Evolutionary conservation across 2,797 vertebrate genomes (phyloP), one percentile per base, ranked within the genome.

Genomic region (Gobionotothen gibberifrons): DNA sequence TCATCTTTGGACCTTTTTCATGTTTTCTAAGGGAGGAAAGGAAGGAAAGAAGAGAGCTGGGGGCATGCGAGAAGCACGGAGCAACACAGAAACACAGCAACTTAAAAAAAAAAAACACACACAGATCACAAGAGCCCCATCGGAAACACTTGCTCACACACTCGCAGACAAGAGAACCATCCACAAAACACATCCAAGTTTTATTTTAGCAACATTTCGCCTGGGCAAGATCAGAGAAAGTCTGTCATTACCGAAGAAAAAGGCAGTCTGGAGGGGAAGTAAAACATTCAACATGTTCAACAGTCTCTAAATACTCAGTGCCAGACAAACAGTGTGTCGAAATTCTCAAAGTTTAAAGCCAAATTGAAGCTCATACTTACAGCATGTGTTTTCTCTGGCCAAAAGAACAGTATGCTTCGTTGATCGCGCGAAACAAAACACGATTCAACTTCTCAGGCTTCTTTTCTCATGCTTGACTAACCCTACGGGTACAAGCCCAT

Each of bases 341-440:
- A 52, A 74, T 60, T 62, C 36, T 58, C 0, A 0, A 54, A 70
- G 48, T 9, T 12, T 59, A 43, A 79, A 88, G 52, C 21, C 51
- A 74, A 58, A 60, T 63, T 60, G 48, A 48, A 84, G 81, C 32
- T 74, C 40, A 57, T 88, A 89, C 85, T 89, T 82, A 92, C 83
- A 73, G 67, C 80, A 80, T 81, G 57, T 63, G 75, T 42, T 83
- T 81, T 71, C 56, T 58, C 59, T 59, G 61, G 53, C 52, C 62
- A 49, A 64, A 69, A 68, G 67, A 47, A 49, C 55, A 78, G 64
- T 65, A 12, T 66, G 68, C 83, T 70, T 73, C 32, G 7, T 49
- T 61, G 61, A 56, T 49, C 7, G 22, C 13, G 32, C 29, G 36
- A 12, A 67, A 47, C 65, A 68, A 53, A 59, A 58, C 66, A 21